Conservation (phyloP, 2,113 vertebrate species). For the Poeciliopsis retropinna region DNA sequence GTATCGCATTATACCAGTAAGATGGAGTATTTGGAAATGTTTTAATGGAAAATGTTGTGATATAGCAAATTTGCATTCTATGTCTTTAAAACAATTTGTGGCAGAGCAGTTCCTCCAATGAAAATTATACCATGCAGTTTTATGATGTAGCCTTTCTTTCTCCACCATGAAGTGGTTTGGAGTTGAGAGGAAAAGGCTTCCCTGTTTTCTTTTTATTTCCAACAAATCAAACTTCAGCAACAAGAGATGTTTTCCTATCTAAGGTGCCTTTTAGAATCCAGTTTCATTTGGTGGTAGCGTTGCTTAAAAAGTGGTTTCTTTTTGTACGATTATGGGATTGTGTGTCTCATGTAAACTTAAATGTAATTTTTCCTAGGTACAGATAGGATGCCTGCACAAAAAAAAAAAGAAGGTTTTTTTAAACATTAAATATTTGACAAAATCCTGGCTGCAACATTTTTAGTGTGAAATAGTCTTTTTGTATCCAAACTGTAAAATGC, state of each 20-base stretch:
- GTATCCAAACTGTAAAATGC: neutral
- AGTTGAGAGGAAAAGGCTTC: constrained; percentile 29
- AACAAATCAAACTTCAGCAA: constrained; percentile 32
- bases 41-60: constrained; percentile 22
- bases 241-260: constrained; percentile 63
- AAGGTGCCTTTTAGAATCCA: constrained; percentile 69
- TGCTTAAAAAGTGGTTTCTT: constrained; percentile 42
- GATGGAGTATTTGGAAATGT: constrained; percentile 12
- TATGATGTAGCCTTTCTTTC: constrained; percentile 51
- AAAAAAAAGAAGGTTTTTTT: neutral
- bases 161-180: constrained; percentile 31
- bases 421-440: neutral
- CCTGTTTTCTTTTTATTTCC: constrained; percentile 15
- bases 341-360: constrained; percentile 35
- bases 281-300: constrained; percentile 43
- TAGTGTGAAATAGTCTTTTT: neutral
- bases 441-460: neutral
- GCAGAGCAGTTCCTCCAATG: constrained; percentile 58
- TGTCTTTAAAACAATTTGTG: constrained; percentile 54
- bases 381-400: constrained; percentile 6
- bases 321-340: constrained; percentile 39
- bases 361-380: constrained; percentile 24
- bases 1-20: neutral
- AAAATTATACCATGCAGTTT: constrained; percentile 21
- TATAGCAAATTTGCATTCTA: constrained; percentile 18